phyloP scores from a whole-genome alignment of 2,888 invertebrate species.

The Tetrapedia diversipes region DNA sequence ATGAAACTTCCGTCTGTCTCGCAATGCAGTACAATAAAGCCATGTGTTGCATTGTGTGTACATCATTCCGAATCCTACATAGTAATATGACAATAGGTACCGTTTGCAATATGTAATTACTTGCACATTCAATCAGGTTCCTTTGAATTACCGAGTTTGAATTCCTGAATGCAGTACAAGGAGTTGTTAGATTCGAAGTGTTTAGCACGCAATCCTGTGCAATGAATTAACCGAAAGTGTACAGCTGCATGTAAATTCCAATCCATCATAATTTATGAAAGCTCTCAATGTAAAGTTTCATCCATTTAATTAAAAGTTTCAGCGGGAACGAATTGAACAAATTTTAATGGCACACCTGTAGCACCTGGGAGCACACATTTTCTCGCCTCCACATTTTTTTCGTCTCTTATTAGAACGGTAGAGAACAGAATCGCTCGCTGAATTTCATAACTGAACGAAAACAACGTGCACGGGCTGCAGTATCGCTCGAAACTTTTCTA shows the following conservation, averaged over 20 bases:
- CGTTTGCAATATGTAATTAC: constrained; percentile 27
- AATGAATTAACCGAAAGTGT: background rate
- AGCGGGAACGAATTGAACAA: background rate
- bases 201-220: background rate
- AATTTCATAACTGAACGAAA: background rate
- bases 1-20: no score
- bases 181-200: background rate
- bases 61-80: background rate
- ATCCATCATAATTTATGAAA: background rate
- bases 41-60: constrained; percentile 1
- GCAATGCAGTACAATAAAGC: no score
- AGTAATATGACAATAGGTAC: background rate
- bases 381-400: background rate
- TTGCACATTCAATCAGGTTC: constrained; percentile 22
- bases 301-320: background rate
- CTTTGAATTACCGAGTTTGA: constrained; percentile 8
- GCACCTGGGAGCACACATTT: background rate
- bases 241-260: background rate
- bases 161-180: background rate
- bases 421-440: background rate
- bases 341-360: background rate
- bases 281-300: no score
- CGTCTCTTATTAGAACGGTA: constrained; percentile 24
- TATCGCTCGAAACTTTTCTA: constrained; percentile 39
- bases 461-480: constrained; percentile 2